Evolutionary conservation across 2,888 invertebrate genomes (phyloP), one percentile per base, ranked within the genome.

Genomic region (Ennomos quercinarius): DNA sequence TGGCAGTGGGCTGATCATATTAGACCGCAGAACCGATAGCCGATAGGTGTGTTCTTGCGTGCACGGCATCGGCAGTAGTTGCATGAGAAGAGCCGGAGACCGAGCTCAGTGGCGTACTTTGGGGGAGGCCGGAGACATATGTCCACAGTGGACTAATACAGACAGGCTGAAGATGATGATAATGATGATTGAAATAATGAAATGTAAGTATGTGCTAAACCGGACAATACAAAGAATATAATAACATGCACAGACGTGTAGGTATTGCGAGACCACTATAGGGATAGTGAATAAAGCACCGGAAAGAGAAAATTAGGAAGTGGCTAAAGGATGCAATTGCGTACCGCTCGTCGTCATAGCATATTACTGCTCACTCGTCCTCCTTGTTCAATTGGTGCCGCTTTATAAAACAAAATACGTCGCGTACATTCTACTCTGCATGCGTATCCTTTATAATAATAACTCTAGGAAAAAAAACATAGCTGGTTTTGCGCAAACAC

Each of bases 301-400:
- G 91, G 91, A 91, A 81, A 81, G 86, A 88, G 87, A 84, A 85
- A 85, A 90, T 91, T 87, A 91, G 91, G 91, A 91, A 82, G 89
- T 87, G 80, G 82, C 83, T 84, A 88, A 87, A 89, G 86, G 79
- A 77, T 77, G 77, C 90, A 90, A 91, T 91, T 91, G 87, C 73
- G 77, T 76, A 74, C 52, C 53, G 50, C 48, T 48, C 60, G 64
- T 17, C 64, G 53, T 13, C 57, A 47, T 46, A 51, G 58, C 53
- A 35, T 57, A 46, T 54, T 48, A 44, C 57, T 57, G 55, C 40
- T 41, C 38, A 37, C 45, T 57, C 50, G 57, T 48, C 53, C 55
- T 54, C 44, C 48, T 41, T 43, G 40, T 44, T 50, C 51, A 61
- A 51, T 51, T 62, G 52, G 48, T 54, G 59, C 38, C 49, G 45